Evolutionary conservation across 1,140 invertebrate genomes (phyloP).

Genomic region (Pseudomyrmex flavicornis): DNA sequence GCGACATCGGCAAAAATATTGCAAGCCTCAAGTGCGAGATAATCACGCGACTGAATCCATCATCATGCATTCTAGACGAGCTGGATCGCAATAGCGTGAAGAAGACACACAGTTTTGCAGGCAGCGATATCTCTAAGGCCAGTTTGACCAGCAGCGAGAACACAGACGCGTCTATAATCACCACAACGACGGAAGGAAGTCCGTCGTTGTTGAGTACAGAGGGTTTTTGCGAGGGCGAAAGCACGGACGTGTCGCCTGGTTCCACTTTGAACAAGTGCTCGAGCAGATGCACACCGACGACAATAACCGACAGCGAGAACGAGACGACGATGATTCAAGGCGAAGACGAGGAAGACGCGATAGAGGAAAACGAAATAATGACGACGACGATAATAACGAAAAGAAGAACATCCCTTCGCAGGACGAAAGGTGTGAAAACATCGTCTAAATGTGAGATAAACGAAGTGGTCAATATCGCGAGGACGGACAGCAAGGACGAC

Average conservation of each 20-base stretch:
- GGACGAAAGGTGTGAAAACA: conserved; percentile 52
- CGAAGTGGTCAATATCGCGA: conserved; percentile 65
- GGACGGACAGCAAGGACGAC: conserved; percentile 81
- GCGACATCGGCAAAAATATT: conserved; percentile 78
- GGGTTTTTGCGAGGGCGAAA: conserved; percentile 83
- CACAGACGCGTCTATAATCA: conserved; percentile 81
- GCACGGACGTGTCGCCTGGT: conserved; percentile 79
- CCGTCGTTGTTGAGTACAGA: conserved; percentile 83
- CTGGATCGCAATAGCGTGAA: conserved; percentile 73
- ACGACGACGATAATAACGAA: conserved; percentile 37
- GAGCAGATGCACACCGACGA: conserved; percentile 75
- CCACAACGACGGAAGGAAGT: conserved; percentile 81
- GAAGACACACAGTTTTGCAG: conserved; percentile 83
- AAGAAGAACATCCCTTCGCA: conserved; percentile 35
- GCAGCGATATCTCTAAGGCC: conserved; percentile 83
- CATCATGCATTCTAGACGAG: conserved; percentile 62
- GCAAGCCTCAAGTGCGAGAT: conserved; percentile 80
- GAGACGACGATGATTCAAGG: conserved; percentile 70
- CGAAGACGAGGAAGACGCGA: conserved; percentile 50
- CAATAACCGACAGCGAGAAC: conserved; percentile 74
- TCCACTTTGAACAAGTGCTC: conserved; percentile 80
- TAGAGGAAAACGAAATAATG: conserved; percentile 30
- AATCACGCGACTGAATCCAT: conserved; percentile 77
- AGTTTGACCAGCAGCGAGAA: conserved; percentile 82
- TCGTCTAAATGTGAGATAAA: conserved; percentile 34